Percentiles rank a stretch among this genome's conserved stretches.
Conservation (phyloP, 2,113 vertebrate species). For the Salminus brasiliensis region DNA sequence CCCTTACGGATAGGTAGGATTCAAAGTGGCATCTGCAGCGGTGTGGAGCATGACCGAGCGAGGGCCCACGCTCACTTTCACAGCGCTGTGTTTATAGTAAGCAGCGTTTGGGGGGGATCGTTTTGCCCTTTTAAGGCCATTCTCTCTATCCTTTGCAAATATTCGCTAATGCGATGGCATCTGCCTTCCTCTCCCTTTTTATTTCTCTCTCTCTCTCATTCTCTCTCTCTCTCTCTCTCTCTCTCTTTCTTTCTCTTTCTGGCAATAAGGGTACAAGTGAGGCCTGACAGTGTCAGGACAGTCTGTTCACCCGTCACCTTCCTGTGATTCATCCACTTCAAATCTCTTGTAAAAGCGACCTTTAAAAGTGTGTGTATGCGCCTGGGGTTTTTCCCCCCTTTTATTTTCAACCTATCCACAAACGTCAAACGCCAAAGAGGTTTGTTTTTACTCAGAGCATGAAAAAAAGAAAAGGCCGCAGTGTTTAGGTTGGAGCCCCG, state of each 20-base stretch:
- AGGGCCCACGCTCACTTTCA: conserved; percentile 57
- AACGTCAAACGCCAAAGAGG: conserved; percentile 46
- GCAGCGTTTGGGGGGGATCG: conserved; percentile 64
- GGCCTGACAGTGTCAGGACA: conserved; percentile 48
- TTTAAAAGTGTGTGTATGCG: conserved; percentile 60
- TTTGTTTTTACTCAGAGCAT: conserved; percentile 67
- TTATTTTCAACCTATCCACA: conserved; percentile 33
- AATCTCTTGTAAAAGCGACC: conserved; percentile 60
- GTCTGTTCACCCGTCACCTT: conserved; percentile 42
- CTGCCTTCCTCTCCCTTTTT: conserved; percentile 67
- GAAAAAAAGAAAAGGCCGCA: conserved; percentile 69
- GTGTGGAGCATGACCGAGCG: conserved; percentile 8
- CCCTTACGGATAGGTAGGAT: conserved; percentile 12
- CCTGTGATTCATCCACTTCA: conserved; percentile 55
- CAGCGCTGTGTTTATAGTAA: conserved; percentile 78
- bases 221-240: conserved; percentile 49
- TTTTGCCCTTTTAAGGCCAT: conserved; percentile 75
- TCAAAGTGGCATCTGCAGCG: conserved; percentile 32
- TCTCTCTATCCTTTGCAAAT: conserved; percentile 78
- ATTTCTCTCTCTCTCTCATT: conserved; percentile 61
- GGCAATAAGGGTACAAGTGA: conserved; percentile 54
- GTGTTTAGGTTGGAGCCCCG: conserved; percentile 67
- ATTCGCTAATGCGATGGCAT: conserved; percentile 67
- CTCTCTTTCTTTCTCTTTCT: conserved; percentile 63
- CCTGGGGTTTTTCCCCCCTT: background rate